Percentiles rank a stretch among this genome's conserved stretches.
These are phyloP conservation scores for Phataginus tricuspis DNA, from an alignment of 2,797 vertebrate species.

Conservation along the genomic window DNA sequence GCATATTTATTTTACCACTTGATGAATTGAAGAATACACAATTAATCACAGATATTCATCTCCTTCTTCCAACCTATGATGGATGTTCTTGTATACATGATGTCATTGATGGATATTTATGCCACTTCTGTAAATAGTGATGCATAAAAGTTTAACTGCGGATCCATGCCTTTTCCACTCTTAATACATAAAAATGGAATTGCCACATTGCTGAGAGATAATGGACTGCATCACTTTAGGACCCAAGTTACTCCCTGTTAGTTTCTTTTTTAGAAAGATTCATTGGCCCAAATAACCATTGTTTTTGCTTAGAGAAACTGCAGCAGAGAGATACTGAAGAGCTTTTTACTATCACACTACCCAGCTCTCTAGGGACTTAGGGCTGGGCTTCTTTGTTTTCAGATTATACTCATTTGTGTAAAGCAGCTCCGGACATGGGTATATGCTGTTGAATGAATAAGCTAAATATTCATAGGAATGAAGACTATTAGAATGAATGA, in stretches of 20 bases:
- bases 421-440: neutral
- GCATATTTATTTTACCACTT: conserved; percentile 70
- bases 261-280: conserved; percentile 41
- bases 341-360: neutral
- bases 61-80: conserved; percentile 53
- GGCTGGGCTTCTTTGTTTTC: neutral
- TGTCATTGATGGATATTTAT: conserved; percentile 76
- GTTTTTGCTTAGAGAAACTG: neutral
- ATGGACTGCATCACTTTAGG: conserved; percentile 41
- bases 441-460: neutral
- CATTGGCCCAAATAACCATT: neutral
- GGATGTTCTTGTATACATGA: conserved; percentile 63
- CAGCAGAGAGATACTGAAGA: neutral
- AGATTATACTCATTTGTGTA: neutral
- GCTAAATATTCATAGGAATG: neutral
- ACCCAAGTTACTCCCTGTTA: conserved; percentile 27
- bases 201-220: conserved; percentile 59
- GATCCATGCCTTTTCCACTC: conserved; percentile 46
- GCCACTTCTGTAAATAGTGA: conserved; percentile 63
- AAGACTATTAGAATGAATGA: neutral
- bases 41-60: conserved; percentile 73
- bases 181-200: conserved; percentile 68
- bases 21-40: conserved; percentile 66
- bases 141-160: conserved; percentile 73
- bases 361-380: neutral